phyloP scores from a whole-genome alignment of 2,797 vertebrate genomes.

The Lepilemur septentrionalis region DNA sequence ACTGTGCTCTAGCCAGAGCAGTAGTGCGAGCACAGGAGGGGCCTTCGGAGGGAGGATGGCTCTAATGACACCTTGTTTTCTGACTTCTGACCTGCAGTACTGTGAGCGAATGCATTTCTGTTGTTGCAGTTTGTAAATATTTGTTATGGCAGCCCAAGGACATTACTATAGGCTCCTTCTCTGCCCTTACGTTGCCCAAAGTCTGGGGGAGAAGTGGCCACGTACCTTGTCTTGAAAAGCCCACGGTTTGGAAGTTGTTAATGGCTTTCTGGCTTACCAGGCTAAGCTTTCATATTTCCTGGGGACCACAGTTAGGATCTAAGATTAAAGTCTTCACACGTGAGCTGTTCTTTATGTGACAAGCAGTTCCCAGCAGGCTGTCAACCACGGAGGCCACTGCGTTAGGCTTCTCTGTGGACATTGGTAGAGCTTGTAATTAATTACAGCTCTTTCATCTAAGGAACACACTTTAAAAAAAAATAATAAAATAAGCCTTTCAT shows the following conservation, averaged over 20 bases:
- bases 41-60: not conserved
- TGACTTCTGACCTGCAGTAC: not conserved
- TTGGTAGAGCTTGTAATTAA: no score
- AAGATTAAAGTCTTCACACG: not conserved
- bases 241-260: rapidly evolving
- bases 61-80: not conserved
- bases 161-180: rapidly evolving
- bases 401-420: not conserved
- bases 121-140: no score
- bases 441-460: not conserved
- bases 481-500: not conserved
- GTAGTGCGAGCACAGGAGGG: no score
- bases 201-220: no score
- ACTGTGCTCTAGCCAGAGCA: not conserved
- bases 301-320: no score
- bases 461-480: no score
- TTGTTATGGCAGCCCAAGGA: no score
- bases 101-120: not conserved
- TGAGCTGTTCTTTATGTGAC: not conserved
- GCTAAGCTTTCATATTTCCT: not conserved
- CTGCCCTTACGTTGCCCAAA: no score
- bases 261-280: not conserved
- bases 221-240: not conserved
- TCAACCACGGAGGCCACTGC: rapidly evolving
- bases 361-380: no score